Conservation (phyloP, 2,888 invertebrate species). For the Diarsia brunnea region DNA sequence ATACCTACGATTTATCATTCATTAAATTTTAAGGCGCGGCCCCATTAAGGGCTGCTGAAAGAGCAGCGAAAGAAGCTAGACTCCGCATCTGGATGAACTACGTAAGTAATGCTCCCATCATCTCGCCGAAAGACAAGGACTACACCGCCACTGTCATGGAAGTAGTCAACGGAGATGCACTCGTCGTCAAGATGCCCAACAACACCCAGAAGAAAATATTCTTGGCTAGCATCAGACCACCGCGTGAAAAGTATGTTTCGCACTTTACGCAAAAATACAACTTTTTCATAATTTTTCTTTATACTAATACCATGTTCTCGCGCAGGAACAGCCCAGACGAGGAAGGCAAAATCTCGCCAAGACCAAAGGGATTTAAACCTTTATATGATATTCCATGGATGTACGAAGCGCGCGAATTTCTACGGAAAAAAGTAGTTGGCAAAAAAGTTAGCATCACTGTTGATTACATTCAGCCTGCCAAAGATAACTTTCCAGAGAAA, state of each 20-base stretch:
- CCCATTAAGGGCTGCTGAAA: constrained; percentile 96
- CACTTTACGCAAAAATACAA: not conserved
- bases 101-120: constrained; percentile 93
- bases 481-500: constrained; percentile 98
- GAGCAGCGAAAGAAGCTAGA: constrained; percentile 96
- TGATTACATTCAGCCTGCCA: constrained; percentile 99
- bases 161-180: constrained; percentile 98
- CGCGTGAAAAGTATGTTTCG: constrained; percentile 92
- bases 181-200: constrained; percentile 95
- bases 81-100: constrained; percentile 98
- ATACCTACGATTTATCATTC: not conserved
- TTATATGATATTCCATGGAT: constrained; percentile 99
- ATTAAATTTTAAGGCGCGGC: constrained; percentile 91
- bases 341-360: constrained; percentile 92
- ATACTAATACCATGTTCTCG: constrained; percentile 34
- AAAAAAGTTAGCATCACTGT: constrained; percentile 98
- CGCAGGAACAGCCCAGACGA: constrained; percentile 90
- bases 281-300: not conserved
- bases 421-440: constrained; percentile 98
- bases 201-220: constrained; percentile 97
- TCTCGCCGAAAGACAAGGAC: constrained; percentile 95
- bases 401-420: constrained; percentile 99
- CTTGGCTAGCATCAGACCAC: constrained; percentile 98
- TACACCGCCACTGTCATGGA: constrained; percentile 96
- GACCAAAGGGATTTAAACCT: constrained; percentile 95